Evolutionary conservation across 2,888 invertebrate genomes (phyloP), one percentile per base, ranked within the genome.

Genomic region (Panzeria rudis): DNA sequence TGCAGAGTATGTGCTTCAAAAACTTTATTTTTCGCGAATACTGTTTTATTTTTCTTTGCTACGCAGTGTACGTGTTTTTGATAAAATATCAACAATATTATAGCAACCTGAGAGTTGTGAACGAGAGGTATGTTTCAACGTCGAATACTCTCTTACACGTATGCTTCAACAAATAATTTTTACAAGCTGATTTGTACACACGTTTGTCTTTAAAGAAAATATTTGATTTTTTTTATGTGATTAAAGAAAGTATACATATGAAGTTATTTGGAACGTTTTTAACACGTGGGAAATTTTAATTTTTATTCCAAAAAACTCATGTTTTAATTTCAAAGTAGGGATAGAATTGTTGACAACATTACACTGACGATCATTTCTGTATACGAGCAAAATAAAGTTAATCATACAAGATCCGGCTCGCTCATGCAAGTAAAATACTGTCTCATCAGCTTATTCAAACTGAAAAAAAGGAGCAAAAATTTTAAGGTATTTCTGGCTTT

Each of bases 51-150:
- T 52, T 11, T 61, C 15, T 23, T 52, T 52, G 59, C 23, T 50
- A 52, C 52, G 44, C 35, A 52, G 44, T 23, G 56, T 64, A 71
- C 82, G 82, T 82, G 82, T 23, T 35, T 32, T 29, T 23, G 59
- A 66, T 50, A 29, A 66, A 44, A 59, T 23, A 66, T 66, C 66
- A 78, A 62, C 78, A 78, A 61, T 17, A 52, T 38, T 69, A 29
- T 32, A 52, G 13, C 50, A 23, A 52, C 15, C 41, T 54, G 41
- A 20, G 47, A 64, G 11, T 61, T 47, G 13, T n/a, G 38, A 38
- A 32, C 62, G 29, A 9, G 17, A 20, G 17, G 0, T 61, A n/a
- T 35, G n/a, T 25, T 17, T 3, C 23, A 35, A 23, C 44, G 32
- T 41, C 17, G 32, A 76, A 50, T 20, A 15, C 47, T 38, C 17